Base-by-base conservation (phyloP, 2,113 vertebrate species). In the Bolborhynchus lineola region DNA sequence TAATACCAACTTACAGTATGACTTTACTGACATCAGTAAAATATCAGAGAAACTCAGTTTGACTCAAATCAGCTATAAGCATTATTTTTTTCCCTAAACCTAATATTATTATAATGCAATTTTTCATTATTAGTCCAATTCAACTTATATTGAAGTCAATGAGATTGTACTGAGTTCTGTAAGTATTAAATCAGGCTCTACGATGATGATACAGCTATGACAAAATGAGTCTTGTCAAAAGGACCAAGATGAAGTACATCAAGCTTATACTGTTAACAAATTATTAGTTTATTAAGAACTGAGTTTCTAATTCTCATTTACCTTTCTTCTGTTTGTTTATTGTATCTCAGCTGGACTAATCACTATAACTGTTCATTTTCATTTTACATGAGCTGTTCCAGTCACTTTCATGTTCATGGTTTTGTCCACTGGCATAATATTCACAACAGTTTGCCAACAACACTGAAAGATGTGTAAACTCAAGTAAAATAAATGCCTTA, bases 61-160 rank as follows among this genome's bases (percentile, higher is more conserved):
- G 95, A 97, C 92, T 96, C 86, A 96, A 94, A 96, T 96, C 96
- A 96, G 88, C 93, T 95, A 95, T 93, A 96, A 97, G 93, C 93
- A 86, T 83, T 92, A 94, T 91, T 96, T 96, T 97, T 95, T 97
- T 90, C 24, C 50, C 55, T 82, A 94, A 96, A 94, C 49, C 57
- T 96, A 96, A 94, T 92, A 96, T 96, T 87, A 96, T 86, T 96
- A 92, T 96, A 92, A 97, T 95, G 88, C 5, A 67, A 95, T 96
- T 96, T 94, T 94, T 96, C 92, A 93, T 96, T 96, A 96, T 96
- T 96, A 96, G 95, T 95, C 77, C 93, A 96, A 94, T 95, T 94
- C 96, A 92, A 96, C 86, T 94, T 95, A 88, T 89, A 96, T 82
- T 84, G 93, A 95, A 96, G 91, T 92, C 96, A 97, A 94, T 89